Percentiles rank a stretch among this genome's conserved stretches.
phyloP scores from a whole-genome alignment of 2,797 vertebrate species.

The Ctenopoma multispine region DNA sequence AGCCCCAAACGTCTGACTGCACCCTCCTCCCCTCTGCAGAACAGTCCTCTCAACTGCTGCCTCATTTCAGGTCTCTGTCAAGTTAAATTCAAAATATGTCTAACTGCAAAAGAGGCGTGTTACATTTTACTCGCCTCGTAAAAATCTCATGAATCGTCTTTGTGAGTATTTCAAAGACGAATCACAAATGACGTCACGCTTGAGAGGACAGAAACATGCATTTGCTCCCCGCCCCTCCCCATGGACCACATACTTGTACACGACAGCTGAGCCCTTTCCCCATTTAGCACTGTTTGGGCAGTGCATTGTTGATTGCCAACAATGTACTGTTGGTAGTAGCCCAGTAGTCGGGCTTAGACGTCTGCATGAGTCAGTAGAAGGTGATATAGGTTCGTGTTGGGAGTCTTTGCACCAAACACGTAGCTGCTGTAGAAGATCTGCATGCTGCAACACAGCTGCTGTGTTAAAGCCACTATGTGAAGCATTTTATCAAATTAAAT shows the following conservation, averaged over 20 bases:
- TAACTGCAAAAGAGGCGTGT: background rate
- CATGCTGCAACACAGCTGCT: conserved; percentile 29
- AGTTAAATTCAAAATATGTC: background rate
- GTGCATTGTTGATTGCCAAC: conserved; percentile 96
- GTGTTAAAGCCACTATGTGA: conserved; percentile 49
- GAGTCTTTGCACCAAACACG: conserved; percentile 24
- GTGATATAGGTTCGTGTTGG: conserved; percentile 52
- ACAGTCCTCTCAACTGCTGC: conserved; percentile 63
- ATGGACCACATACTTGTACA: conserved; percentile 57
- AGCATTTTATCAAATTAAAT: conserved; percentile 25
- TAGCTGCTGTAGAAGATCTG: conserved; percentile 48
- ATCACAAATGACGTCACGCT: no score
- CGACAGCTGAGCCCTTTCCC: conserved; percentile 72
- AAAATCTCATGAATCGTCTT: background rate
- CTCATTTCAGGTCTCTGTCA: conserved; percentile 39
- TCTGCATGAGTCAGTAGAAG: conserved; percentile 84
- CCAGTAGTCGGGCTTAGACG: conserved; percentile 80
- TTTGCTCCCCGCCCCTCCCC: conserved; percentile 20
- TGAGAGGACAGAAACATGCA: conserved; percentile 57
- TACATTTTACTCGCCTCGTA: background rate
- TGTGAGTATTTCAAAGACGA: no score
- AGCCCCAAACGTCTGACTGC: conserved; percentile 35
- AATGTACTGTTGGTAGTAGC: conserved; percentile 94
- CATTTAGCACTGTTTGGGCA: conserved; percentile 89
- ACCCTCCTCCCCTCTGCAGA: conserved; percentile 21